Evolutionary conservation across 2,797 vertebrate species (phyloP), one percentile per base, ranked within the genome.

Genomic region (Fistularia commersonii): DNA sequence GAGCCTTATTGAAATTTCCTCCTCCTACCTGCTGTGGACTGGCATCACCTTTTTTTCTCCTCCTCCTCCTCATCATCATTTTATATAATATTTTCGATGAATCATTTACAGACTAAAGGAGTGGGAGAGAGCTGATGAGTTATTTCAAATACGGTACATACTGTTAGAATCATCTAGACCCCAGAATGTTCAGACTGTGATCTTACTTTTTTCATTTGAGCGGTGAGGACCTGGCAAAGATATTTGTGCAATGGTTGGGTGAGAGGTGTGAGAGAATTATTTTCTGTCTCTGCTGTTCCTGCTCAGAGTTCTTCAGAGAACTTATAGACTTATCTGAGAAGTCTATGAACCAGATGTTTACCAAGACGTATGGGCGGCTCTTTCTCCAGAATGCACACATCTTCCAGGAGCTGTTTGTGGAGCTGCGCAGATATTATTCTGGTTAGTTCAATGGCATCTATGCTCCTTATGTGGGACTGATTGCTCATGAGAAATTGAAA

Each of bases 311-410:
- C 73, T 96, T 95, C 84, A 87, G 83, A 56, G 93, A 94, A 77
- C 86, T 94, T 38, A 93, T 95, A 48, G 91, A 91, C 31, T 64
- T 91, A 45, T 91, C 93, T 0, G 93, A 96, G 80, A 93, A 90
- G 77, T 91, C 91, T 2, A 90, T 93, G 87, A 90, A 93, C 72
- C 89, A 92, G 83, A 93, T 95, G 91, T 94, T 94, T 67, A 93
- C 91, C 13, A 92, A 91, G 68, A 94, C 93, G 41, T 96, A 93
- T 1, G 93, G 94, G 40, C 90, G 82, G 15, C 89, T 95, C 46
- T 95, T 93, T 76, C 87, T 91, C 14, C 93, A 94, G 80, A 92
- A 96, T 5, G 87, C 89, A 1, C 86, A 83, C 8, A 87, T 95
- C 74, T 96, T 96, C 87, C 91, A 89, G 61, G 90, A 92, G 63